These are phyloP conservation scores for Nesometra sesokonis DNA, from an alignment of 35 echinoderm and acorn worm species.

Conservation along the genomic window DNA sequence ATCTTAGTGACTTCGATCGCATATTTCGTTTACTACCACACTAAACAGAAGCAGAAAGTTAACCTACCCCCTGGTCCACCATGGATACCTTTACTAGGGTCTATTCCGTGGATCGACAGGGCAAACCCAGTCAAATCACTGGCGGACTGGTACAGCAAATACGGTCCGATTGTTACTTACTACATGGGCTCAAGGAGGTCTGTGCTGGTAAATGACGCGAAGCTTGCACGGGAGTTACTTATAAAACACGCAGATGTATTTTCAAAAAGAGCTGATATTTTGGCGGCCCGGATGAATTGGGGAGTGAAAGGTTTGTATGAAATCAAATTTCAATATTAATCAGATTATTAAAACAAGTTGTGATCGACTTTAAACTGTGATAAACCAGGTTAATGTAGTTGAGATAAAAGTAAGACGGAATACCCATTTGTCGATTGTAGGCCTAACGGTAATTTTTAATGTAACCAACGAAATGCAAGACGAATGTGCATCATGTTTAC, in stretches of 20 bases:
- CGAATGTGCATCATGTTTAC: no score
- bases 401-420: no score
- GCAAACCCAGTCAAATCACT: neutral
- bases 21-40: neutral
- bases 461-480: no score
- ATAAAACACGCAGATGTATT: neutral
- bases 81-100: neutral
- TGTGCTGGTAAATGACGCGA: neutral
- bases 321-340: neutral
- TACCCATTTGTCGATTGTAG: no score
- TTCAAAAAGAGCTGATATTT: neutral
- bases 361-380: no score
- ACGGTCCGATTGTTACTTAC: neutral
- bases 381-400: no score
- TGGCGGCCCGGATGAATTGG: neutral
- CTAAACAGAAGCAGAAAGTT: neutral
- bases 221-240: neutral
- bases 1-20: neutral
- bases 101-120: neutral
- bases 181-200: neutral
- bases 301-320: neutral
- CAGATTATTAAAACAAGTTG: no score
- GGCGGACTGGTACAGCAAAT: neutral
- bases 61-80: neutral
- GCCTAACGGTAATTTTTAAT: no score